Evolutionary conservation across 2,888 invertebrate species (phyloP), one percentile per base, ranked within the genome.

Genomic region (Idaea biselata): DNA sequence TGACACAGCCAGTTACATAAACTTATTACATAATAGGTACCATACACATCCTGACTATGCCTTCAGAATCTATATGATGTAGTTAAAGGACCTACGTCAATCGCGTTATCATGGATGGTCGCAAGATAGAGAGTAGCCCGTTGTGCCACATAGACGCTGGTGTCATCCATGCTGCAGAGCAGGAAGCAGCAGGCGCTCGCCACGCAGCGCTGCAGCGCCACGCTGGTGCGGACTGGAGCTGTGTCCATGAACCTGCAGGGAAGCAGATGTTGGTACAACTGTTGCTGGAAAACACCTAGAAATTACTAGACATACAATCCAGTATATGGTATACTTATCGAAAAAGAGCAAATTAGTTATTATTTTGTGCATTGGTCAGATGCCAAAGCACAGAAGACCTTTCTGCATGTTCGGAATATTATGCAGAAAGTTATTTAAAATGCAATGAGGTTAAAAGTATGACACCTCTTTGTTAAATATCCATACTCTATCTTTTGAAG

Each of bases 171-270:
- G 77, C 98, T 97, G 62, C 97, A 97, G 73, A 99, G 97, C 63
- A 99, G 94, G 86, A 99, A 98, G 87, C 98, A 99, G 93, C 99
- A 99, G 1, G 99, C 98, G 72, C 99, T 99, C 6, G 99, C 98
- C 6, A 56, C 56, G 56, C 56, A 56, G 18, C 56, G 56, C 56
- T 99, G 98, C 59, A 99, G 91, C 0, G 95, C 94, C 63, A 95
- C 94, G 81, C 97, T 96, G 62, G 96, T 96, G 76, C 96, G 95
- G 32, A 98, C 93, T 0, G 98, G 97, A 0, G 97, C 97, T 0
- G 96, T 95, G 83, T 98, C 98, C 95, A 99, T 96, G 87, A 99
- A 98, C 76, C 96, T 93, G 16, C 44, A 59, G n/a, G 16, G 32
- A 7, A 25, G 56, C 58, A 33, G n/a, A 57, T 11, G 44, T 44